Evolutionary conservation across 2,797 vertebrate genomes (phyloP).

Genomic region (Paedocypris micromegethes): DNA sequence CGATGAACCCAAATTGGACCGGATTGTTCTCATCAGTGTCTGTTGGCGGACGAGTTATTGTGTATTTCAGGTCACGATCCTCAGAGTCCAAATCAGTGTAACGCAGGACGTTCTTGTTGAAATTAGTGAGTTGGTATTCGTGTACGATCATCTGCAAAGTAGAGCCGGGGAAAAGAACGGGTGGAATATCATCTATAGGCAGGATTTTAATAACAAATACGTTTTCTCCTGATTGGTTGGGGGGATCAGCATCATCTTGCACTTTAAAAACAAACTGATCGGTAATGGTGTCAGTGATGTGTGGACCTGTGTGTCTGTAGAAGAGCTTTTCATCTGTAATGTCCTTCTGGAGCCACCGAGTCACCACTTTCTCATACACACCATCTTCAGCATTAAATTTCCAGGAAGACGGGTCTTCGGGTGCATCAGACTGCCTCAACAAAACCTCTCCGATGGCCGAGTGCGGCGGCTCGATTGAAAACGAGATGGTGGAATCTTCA

Average conservation of each 20-base stretch:
- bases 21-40: constrained; percentile 85
- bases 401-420: constrained; percentile 79
- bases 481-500: constrained; percentile 82
- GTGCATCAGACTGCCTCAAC: constrained; percentile 80
- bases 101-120: constrained; percentile 79
- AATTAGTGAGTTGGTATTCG: constrained; percentile 83
- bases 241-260: constrained; percentile 93
- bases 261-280: constrained; percentile 85
- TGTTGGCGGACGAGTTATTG: constrained; percentile 74
- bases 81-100: constrained; percentile 91
- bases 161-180: constrained; percentile 77
- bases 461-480: constrained; percentile 73
- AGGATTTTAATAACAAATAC: constrained; percentile 78
- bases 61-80: constrained; percentile 86
- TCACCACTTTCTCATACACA: constrained; percentile 84
- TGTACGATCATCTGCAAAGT: constrained; percentile 82
- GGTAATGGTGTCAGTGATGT: constrained; percentile 72
- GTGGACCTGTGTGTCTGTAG: constrained; percentile 82
- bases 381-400: constrained; percentile 68
- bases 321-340: constrained; percentile 83
- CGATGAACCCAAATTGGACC: constrained; percentile 73
- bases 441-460: constrained; percentile 71
- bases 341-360: constrained; percentile 85
- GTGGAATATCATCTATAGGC: constrained; percentile 84
- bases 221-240: constrained; percentile 79